Percentiles rank a stretch among this genome's conserved stretches.
phyloP scores from a whole-genome alignment of 2,113 vertebrate genomes.

The Entelurus aequoreus region DNA sequence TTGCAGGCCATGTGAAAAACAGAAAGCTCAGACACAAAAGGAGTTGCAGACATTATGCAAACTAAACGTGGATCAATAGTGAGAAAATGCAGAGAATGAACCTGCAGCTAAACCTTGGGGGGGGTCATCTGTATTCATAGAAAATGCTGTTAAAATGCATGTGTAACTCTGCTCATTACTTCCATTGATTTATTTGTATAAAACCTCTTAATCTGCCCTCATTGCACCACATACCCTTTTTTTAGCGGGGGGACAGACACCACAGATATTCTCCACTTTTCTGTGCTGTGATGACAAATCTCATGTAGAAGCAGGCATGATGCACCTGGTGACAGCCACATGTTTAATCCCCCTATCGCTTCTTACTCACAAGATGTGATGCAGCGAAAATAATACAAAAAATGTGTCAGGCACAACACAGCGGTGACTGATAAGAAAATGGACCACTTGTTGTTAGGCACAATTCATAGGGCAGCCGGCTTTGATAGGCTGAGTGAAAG shows the following conservation, averaged over 20 bases:
- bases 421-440: too few species aligned
- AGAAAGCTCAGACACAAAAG: not conserved
- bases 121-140: not conserved
- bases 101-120: not conserved
- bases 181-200: not conserved
- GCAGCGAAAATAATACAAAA: too few species aligned
- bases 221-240: not conserved
- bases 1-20: not conserved
- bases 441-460: too few species aligned
- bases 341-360: too few species aligned
- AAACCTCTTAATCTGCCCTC: not conserved
- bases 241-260: not conserved
- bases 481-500: too few species aligned
- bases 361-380: too few species aligned
- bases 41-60: not conserved
- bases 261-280: not conserved
- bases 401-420: too few species aligned
- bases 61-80: not conserved
- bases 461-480: too few species aligned
- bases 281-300: too few species aligned
- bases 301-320: too few species aligned
- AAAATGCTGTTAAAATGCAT: not conserved
- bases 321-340: too few species aligned
- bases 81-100: not conserved
- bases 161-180: not conserved